These are phyloP conservation scores for Menidia beryllina DNA, from an alignment of 2,113 vertebrate genomes.

Conservation along the genomic window DNA sequence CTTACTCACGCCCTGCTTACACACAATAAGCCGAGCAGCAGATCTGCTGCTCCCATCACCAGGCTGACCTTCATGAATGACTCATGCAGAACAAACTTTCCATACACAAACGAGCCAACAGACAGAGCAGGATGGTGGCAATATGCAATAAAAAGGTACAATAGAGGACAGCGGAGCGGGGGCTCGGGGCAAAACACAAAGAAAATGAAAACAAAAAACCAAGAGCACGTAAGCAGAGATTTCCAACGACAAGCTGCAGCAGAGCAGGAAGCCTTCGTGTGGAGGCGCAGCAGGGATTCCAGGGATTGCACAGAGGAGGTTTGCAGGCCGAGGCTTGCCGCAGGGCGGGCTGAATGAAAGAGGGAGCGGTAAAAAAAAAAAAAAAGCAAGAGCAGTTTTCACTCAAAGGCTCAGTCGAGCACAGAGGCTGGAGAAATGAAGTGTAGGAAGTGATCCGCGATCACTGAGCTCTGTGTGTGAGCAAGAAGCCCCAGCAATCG, in stretches of 20 bases:
- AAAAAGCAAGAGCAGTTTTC: conserved; percentile 55
- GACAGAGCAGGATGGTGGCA: conserved; percentile 43
- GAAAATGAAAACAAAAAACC: not conserved
- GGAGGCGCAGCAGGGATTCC: conserved; percentile 55
- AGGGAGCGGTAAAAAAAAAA: conserved; percentile 53
- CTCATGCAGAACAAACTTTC: conserved; percentile 35
- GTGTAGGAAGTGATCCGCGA: conserved; percentile 63
- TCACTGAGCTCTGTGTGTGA: conserved; percentile 38
- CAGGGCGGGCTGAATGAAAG: conserved; percentile 62
- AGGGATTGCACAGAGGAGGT: conserved; percentile 57
- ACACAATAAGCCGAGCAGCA: conserved; percentile 61
- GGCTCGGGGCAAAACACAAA: not conserved
- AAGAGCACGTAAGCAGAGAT: not conserved
- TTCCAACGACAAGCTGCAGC: not conserved
- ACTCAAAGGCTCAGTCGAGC: conserved; percentile 40
- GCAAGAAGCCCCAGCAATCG: conserved; percentile 15
- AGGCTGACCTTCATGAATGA: conserved; percentile 63
- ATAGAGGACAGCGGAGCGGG: not conserved
- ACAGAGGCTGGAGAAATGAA: conserved; percentile 39
- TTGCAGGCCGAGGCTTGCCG: conserved; percentile 72
- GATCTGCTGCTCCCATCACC: conserved; percentile 49
- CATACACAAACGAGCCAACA: conserved; percentile 17
- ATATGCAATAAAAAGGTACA: conserved; percentile 1
- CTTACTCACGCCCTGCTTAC: conserved; percentile 74
- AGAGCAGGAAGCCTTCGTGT: conserved; percentile 8